phyloP scores from a whole-genome alignment of 2,797 vertebrate genomes.

The Malacoraja senta region DNA sequence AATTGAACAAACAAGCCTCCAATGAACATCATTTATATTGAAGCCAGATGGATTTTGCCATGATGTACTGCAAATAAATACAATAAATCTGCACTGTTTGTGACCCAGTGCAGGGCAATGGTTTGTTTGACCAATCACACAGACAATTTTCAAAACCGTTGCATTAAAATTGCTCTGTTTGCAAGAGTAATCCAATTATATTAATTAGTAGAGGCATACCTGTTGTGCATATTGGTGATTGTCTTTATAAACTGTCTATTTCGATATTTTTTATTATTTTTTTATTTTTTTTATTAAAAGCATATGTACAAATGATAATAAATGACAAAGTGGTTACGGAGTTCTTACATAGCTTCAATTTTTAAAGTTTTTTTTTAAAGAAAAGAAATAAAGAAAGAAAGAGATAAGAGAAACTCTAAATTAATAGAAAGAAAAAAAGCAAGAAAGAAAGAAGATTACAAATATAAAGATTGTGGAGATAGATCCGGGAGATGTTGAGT shows the following conservation, averaged over 20 bases:
- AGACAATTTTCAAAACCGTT: background rate
- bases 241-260: background rate
- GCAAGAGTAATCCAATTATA: constrained; percentile 12
- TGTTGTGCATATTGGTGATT: background rate
- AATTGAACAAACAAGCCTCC: background rate
- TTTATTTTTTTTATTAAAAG: no score
- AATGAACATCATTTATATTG: background rate
- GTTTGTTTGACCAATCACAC: background rate
- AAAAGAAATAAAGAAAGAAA: no score
- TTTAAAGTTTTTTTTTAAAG: no score
- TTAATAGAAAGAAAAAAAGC: no score
- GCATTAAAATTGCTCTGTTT: constrained; percentile 1
- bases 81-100: background rate
- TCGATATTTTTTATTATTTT: no score
- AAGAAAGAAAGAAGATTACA: no score
- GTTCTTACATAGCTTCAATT: no score
- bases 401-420: no score
- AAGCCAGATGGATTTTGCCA: constrained; percentile 29
- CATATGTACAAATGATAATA: no score
- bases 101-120: background rate
- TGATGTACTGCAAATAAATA: background rate
- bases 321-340: no score
- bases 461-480: no score
- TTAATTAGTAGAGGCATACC: background rate
- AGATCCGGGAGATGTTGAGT: no score